Evolutionary conservation across 2,113 vertebrate species (phyloP).

Genomic region (Amphiprion percula): DNA sequence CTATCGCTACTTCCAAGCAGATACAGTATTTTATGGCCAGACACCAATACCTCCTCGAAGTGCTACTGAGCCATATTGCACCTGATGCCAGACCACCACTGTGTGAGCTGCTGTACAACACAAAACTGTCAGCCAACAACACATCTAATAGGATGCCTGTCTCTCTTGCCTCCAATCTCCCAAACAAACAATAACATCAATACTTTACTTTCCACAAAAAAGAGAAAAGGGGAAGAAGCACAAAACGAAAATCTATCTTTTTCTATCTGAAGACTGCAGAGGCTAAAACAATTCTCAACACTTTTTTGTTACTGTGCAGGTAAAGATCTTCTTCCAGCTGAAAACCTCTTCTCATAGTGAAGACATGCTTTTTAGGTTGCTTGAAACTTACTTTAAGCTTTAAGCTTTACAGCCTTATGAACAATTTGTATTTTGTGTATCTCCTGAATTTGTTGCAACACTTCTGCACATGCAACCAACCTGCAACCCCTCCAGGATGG

Average conservation of each 20-base stretch:
- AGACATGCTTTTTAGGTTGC: background rate
- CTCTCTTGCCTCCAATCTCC: constrained; percentile 61
- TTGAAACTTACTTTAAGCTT: constrained; percentile 7
- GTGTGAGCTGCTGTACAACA: constrained; percentile 70
- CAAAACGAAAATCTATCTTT: constrained; percentile 29
- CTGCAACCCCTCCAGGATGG: constrained; percentile 10
- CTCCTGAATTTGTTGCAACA: constrained; percentile 1
- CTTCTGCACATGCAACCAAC: background rate
- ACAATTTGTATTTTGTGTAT: constrained; percentile 21
- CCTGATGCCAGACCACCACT: constrained; percentile 71
- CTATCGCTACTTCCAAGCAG: constrained; percentile 53
- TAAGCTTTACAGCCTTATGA: constrained; percentile 35
- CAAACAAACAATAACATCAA: constrained; percentile 70
- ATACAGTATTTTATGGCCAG: constrained; percentile 62
- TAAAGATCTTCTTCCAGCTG: constrained; percentile 44
- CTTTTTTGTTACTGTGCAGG: constrained; percentile 19
- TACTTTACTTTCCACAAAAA: constrained; percentile 35
- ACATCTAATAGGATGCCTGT: constrained; percentile 68
- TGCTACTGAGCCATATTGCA: constrained; percentile 66
- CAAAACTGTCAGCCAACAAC: constrained; percentile 57
- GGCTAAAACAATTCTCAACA: constrained; percentile 10
- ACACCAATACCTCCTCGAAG: constrained; percentile 69
- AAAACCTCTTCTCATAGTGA: constrained; percentile 4
- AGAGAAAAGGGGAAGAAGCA: constrained; percentile 3
- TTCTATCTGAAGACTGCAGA: constrained; percentile 27